Conservation (phyloP, 2,113 vertebrate genomes). For the Lathamus discolor region DNA sequence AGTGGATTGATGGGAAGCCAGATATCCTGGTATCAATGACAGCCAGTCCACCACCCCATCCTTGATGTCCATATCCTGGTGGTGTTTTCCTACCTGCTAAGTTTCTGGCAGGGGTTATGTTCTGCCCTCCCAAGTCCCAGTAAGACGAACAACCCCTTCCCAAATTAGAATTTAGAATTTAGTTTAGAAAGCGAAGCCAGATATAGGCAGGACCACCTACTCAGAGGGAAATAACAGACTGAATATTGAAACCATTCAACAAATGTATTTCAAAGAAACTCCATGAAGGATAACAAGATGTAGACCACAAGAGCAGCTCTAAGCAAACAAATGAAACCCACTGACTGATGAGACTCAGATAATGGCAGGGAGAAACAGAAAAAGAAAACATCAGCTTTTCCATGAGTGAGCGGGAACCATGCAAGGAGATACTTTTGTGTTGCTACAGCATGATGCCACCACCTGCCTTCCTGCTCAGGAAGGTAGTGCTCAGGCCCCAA, state of each 20-base stretch:
- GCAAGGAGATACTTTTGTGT: background rate
- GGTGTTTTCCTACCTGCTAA: background rate
- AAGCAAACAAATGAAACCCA: background rate
- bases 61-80: background rate
- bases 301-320: background rate
- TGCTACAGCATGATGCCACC: fast-evolving
- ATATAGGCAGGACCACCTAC: background rate
- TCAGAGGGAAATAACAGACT: background rate
- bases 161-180: too few relatives aligned
- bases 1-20: background rate
- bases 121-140: background rate
- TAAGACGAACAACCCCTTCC: background rate
- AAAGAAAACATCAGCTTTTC: background rate
- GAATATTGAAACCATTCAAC: background rate
- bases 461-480: background rate
- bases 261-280: background rate
- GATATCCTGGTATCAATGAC: background rate
- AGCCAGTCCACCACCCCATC: background rate
- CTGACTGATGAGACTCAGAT: background rate
- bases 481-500: fast-evolving
- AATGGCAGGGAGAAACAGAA: background rate
- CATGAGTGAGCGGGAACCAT: background rate
- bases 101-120: fast-evolving
- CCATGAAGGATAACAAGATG: background rate
- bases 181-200: too few relatives aligned